Base-by-base conservation (phyloP, 1,140 invertebrate genomes). In the Pygmarrhopalites habei region DNA sequence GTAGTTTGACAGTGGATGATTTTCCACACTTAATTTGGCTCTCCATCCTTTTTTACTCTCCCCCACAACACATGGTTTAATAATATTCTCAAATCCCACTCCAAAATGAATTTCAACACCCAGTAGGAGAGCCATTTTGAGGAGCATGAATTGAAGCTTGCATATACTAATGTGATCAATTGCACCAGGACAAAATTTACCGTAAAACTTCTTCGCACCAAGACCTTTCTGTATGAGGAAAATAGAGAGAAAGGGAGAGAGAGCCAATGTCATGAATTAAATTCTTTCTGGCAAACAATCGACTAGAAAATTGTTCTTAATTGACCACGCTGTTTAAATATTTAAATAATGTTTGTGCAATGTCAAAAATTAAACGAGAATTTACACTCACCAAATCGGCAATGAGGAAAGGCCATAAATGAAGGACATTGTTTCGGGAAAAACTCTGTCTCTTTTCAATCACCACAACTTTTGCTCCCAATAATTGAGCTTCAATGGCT, bases 401-500 rank as follows among this genome's bases (percentile, higher is more conserved):
- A 62, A 85, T 83, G 49, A 84, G 78, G 72, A 77, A 83, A n/a
- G 81, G 79, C 83, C 82, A 84, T 1, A 84, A 73, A 72, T 85
- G 83, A 25, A 84, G 77, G 3, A 85, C 82, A 74, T 84, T 84
- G 72, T 85, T 84, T 19, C 82, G 69, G 7, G 78, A 76, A 62
- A 81, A 80, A 19, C 53, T 60, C 51, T 75, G 73, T 39, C 79
- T 64, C 62, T 77, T 76, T 59, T 79, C 79, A 0, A 79, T 64
- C 2, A 80, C 66, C 14, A 80, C 71, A 30, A 79, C 77, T 58
- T 78, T 74, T 32, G 76, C 78, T 19, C 83, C 83, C 3, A 84
- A 72, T 4, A 84, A 72, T 28, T 82, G 80, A 47, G 90, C 90
- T 76, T 99, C 96, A 67, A 99, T 98, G 12, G 95, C 95, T 0